These are phyloP conservation scores for Oxyruncus cristatus DNA, from an alignment of 2,113 vertebrate genomes.

Conservation along the genomic window DNA sequence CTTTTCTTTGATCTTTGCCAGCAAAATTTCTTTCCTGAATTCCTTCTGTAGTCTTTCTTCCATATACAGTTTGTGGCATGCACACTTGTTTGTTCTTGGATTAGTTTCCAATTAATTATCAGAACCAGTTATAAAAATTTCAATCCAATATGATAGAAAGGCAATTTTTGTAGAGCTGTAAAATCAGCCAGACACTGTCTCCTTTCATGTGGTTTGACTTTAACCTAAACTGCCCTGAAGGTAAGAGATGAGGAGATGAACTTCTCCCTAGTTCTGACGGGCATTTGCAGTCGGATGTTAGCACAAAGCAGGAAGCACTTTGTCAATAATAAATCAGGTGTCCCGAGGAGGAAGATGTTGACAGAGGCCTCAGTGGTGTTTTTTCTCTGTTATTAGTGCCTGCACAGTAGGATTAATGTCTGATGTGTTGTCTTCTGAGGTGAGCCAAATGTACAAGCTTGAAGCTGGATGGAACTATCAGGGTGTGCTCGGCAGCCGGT, in stretches of 20 bases:
- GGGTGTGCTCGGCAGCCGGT: background rate
- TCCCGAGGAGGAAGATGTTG: background rate
- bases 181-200: background rate
- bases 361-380: background rate
- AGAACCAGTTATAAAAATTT: background rate
- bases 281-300: slow-evolving; percentile 19
- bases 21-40: background rate
- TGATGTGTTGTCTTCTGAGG: background rate
- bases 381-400: slow-evolving; percentile 38
- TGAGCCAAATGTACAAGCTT: background rate
- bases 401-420: background rate
- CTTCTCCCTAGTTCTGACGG: background rate
- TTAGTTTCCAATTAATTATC: slow-evolving; percentile 49
- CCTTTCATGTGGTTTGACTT: slow-evolving; percentile 68
- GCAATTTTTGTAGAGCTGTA: background rate
- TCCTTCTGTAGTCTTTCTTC: background rate
- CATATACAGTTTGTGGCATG: background rate
- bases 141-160: background rate
- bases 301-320: slow-evolving; percentile 66
- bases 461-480: background rate
- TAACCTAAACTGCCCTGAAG: slow-evolving; percentile 43
- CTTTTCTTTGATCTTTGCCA: slow-evolving; percentile 55
- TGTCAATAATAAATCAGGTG: slow-evolving; percentile 73
- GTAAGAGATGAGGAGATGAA: slow-evolving; percentile 56
- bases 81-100: slow-evolving; percentile 44